Conservation (phyloP, 2,797 vertebrate genomes). For the Rhinoraja longicauda region DNA sequence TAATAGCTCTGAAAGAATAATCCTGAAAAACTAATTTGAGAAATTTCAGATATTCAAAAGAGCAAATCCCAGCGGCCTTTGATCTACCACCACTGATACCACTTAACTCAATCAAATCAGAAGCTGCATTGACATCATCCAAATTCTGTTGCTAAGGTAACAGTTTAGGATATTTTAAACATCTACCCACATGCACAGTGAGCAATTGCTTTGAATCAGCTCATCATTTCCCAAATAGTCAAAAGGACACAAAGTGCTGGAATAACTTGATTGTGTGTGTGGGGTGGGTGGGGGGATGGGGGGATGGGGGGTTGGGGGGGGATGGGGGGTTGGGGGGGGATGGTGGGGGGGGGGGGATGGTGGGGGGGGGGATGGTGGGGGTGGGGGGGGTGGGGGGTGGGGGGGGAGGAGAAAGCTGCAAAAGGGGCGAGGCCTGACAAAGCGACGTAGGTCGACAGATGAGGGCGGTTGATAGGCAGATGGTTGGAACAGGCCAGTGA, state of each 20-base stretch:
- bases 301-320: too few relatives aligned
- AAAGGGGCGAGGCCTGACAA: too few relatives aligned
- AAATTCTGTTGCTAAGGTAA: background rate
- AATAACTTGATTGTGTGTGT: background rate
- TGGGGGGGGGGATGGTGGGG: too few relatives aligned
- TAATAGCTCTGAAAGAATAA: background rate
- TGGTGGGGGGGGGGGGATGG: background rate
- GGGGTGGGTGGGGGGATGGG: background rate
- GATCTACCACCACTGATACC: background rate
- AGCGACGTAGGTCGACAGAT: too few relatives aligned
- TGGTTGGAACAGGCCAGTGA: too few relatives aligned
- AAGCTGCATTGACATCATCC: background rate
- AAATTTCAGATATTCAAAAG: background rate
- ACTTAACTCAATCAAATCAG: slow-evolving; percentile 10
- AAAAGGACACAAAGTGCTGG: too few relatives aligned
- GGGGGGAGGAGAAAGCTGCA: too few relatives aligned
- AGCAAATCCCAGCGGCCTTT: background rate
- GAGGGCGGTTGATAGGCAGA: too few relatives aligned
- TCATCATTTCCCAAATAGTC: background rate
- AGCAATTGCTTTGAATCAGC: background rate
- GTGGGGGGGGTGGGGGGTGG: too few relatives aligned
- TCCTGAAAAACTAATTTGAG: background rate
- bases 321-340: too few relatives aligned
- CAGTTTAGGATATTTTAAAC: slow-evolving; percentile 20
- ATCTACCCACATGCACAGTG: background rate